Evolutionary conservation across 1,140 invertebrate genomes (phyloP).

Genomic region (Bilobella aurantiaca): DNA sequence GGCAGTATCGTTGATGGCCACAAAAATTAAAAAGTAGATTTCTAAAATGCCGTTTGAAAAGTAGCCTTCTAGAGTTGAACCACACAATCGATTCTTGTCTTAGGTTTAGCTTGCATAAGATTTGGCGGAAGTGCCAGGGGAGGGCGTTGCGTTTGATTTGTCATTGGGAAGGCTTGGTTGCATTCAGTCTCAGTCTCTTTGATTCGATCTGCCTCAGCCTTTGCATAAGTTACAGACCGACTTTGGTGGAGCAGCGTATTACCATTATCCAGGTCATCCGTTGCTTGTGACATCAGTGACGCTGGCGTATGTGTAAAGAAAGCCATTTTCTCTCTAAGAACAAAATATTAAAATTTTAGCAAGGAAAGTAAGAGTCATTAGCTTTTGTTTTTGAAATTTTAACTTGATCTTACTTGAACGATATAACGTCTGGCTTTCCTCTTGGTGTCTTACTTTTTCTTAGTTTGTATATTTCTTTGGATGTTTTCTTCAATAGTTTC

Average conservation of each 20-base stretch:
- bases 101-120: neutral
- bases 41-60: neutral
- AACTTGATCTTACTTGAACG: constrained; percentile 69
- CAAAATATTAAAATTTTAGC: no score
- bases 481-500: constrained; percentile 71
- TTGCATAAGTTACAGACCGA: neutral
- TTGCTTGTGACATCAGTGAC: constrained; percentile 1
- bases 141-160: neutral
- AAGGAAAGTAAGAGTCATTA: constrained; percentile 29
- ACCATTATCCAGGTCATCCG: no score
- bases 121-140: neutral
- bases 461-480: constrained; percentile 79
- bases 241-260: no score
- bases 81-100: neutral
- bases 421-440: constrained; percentile 77
- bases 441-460: constrained; percentile 75
- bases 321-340: constrained; percentile 82
- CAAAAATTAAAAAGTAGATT: neutral
- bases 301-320: constrained; percentile 60
- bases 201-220: neutral
- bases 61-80: neutral
- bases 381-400: neutral
- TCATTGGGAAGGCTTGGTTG: neutral
- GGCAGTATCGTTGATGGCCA: neutral
- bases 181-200: neutral